These are phyloP conservation scores for Anoura caudifer DNA, from an alignment of 2,113 vertebrate species.

Conservation along the genomic window DNA sequence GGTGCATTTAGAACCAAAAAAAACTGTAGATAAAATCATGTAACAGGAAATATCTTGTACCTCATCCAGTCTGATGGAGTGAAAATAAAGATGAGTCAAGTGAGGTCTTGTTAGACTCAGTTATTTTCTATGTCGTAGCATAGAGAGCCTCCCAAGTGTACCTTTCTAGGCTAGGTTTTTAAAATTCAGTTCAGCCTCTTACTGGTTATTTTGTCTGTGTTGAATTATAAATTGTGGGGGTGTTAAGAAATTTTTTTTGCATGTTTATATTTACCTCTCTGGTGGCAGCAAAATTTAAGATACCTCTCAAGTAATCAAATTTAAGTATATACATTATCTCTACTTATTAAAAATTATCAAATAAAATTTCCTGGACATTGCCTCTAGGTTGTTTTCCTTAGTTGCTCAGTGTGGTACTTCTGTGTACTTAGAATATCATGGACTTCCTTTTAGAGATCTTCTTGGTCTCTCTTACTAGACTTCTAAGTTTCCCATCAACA, in stretches of 20 bases:
- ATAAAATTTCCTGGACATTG: neutral
- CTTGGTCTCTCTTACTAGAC: neutral
- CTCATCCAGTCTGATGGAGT: neutral
- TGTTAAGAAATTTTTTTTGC: neutral
- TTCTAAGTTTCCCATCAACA: neutral
- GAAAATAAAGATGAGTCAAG: neutral
- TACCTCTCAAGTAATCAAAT: neutral
- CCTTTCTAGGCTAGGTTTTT: neutral
- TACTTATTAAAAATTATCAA: neutral
- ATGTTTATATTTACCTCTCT: neutral
- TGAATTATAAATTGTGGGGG: neutral
- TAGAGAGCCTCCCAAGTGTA: neutral
- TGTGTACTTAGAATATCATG: neutral
- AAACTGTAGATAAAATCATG: neutral
- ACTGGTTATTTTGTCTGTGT: neutral
- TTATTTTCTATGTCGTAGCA: neutral
- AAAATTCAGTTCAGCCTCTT: neutral
- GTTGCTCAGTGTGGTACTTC: neutral
- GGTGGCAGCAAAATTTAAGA: neutral
- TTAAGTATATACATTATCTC: neutral
- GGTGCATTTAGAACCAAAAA: neutral
- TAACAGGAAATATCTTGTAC: neutral
- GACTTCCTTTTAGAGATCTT: neutral
- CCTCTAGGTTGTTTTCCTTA: neutral
- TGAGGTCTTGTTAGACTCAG: neutral